phyloP scores from a whole-genome alignment of 2,888 invertebrate species.

The Flexamia atlantica region DNA sequence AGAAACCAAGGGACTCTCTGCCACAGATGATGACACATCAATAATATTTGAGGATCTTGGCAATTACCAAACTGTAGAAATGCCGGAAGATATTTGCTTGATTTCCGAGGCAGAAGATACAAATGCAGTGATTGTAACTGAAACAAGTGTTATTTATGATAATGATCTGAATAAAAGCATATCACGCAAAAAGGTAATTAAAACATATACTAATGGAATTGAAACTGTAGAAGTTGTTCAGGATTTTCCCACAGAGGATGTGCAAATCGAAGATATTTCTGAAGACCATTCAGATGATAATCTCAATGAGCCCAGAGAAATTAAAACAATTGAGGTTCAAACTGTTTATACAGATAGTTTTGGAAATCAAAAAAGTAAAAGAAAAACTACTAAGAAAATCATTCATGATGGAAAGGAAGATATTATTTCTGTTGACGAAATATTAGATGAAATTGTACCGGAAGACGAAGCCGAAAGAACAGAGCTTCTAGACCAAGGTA shows the following conservation, averaged over 20 bases:
- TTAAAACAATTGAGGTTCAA: slow-evolving; percentile 16
- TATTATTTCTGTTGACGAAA: not conserved
- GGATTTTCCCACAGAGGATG: slow-evolving; percentile 17
- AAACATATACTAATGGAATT: slow-evolving; percentile 16
- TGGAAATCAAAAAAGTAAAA: slow-evolving; percentile 24
- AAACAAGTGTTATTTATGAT: slow-evolving; percentile 37
- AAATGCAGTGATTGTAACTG: not conserved
- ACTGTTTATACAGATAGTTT: slow-evolving; percentile 31
- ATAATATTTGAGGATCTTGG: slow-evolving; percentile 71
- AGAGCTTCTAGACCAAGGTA: not conserved
- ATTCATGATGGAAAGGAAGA: slow-evolving; percentile 15
- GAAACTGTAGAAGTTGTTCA: slow-evolving; percentile 10
- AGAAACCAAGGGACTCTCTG: slow-evolving; percentile 66
- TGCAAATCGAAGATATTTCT: slow-evolving; percentile 19
- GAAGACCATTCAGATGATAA: not conserved
- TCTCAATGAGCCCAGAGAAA: not conserved
- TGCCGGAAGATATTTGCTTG: not conserved
- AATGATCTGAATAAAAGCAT: slow-evolving; percentile 9
- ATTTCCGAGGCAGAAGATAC: slow-evolving; percentile 36
- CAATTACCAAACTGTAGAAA: slow-evolving; percentile 69
- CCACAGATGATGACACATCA: not conserved
- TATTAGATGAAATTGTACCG: not conserved
- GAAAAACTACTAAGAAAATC: slow-evolving; percentile 7
- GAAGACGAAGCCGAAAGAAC: not conserved
- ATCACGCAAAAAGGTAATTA: slow-evolving; percentile 2